phyloP scores from a whole-genome alignment of 2,797 vertebrate species.

The Botia almorhae region DNA sequence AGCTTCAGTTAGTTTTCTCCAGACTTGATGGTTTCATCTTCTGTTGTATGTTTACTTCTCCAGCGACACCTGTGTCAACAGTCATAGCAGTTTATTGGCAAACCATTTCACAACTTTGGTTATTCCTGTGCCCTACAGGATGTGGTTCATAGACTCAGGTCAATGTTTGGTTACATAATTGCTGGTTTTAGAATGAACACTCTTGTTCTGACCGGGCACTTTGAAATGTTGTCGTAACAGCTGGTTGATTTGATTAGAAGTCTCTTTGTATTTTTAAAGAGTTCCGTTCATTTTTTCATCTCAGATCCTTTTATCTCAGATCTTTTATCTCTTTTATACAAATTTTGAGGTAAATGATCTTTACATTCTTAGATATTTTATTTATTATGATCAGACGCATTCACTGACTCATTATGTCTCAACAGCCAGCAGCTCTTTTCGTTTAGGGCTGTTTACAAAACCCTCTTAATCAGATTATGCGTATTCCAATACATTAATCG shows the following conservation, averaged over 20 bases:
- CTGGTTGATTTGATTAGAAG: background rate
- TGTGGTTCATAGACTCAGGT: background rate
- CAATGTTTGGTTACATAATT: slow-evolving; percentile 16
- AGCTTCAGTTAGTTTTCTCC: slow-evolving; percentile 62
- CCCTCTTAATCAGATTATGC: background rate
- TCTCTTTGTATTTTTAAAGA: background rate
- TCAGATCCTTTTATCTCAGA: slow-evolving; percentile 11
- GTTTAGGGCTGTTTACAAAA: no score
- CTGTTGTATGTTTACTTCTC: slow-evolving; percentile 60
- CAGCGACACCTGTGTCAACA: slow-evolving; percentile 55
- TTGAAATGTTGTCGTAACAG: background rate
- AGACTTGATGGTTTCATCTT: slow-evolving; percentile 57
- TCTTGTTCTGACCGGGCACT: background rate
- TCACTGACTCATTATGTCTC: slow-evolving; percentile 4
- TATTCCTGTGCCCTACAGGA: slow-evolving; percentile 26
- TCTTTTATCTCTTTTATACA: background rate
- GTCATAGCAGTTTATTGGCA: slow-evolving; percentile 15
- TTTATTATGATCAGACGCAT: background rate
- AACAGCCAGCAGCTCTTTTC: background rate
- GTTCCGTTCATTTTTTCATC: background rate
- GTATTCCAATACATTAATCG: background rate
- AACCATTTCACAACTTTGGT: slow-evolving; percentile 7
- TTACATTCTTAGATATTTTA: slow-evolving; percentile 11
- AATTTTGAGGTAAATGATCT: background rate
- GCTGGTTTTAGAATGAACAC: background rate